Percentiles rank a stretch among this genome's conserved stretches.
Conservation (phyloP, 2,797 vertebrate species). For the Orientallactaga sibirica region DNA sequence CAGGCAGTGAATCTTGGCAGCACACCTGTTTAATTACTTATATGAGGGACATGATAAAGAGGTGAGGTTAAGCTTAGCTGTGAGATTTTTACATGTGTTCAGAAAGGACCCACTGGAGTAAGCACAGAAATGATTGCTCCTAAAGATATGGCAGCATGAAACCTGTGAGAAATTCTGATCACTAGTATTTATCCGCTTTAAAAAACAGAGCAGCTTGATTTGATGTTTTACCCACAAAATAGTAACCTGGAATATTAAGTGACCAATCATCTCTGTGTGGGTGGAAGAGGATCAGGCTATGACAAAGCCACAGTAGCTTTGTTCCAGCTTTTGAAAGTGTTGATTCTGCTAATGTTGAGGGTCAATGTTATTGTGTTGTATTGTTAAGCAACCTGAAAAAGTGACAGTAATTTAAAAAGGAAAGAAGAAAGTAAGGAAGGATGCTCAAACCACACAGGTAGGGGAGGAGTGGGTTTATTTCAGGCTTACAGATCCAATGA, state of each 20-base stretch:
- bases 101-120: not conserved
- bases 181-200: not conserved
- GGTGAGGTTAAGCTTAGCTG: not conserved
- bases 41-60: not conserved
- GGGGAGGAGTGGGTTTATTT: no score
- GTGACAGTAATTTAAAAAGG: not conserved
- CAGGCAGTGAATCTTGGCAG: not conserved
- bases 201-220: not conserved
- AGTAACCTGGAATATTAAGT: not conserved
- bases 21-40: not conserved
- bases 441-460: no score
- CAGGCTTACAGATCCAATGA: no score
- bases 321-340: not conserved
- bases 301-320: not conserved
- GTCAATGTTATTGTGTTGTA: not conserved
- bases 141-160: not conserved
- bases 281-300: not conserved
- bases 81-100: not conserved
- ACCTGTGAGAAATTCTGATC: conserved; percentile 25
- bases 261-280: not conserved
- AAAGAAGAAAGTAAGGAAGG: no score
- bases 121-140: not conserved
- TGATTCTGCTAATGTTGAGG: not conserved
- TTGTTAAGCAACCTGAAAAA: not conserved
- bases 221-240: not conserved